phyloP scores from a whole-genome alignment of 1,140 invertebrate species.

The Lordiphosa collinella region DNA sequence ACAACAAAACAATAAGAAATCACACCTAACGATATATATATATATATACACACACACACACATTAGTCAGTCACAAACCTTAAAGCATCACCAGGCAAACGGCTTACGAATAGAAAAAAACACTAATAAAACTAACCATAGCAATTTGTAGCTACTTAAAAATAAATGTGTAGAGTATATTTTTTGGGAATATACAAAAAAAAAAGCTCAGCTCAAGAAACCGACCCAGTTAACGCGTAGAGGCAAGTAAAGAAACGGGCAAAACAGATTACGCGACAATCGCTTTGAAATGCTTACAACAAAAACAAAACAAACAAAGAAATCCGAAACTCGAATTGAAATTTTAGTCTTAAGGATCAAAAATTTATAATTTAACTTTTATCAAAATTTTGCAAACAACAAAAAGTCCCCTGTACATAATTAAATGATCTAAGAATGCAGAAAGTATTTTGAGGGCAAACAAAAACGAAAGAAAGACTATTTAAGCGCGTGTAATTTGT shows the following conservation, averaged over 20 bases:
- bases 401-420: constrained; percentile 50
- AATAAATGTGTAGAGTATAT: constrained; percentile 61
- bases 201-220: constrained; percentile 61
- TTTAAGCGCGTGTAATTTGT: constrained; percentile 67
- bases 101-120: constrained; percentile 46
- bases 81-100: constrained; percentile 44
- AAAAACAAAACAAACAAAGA: constrained; percentile 11
- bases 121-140: constrained; percentile 21
- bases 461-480: constrained; percentile 62
- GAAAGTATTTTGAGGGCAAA: constrained; percentile 59
- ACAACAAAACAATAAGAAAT: constrained; percentile 34
- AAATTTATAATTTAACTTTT: constrained; percentile 38
- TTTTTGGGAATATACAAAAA: constrained; percentile 65
- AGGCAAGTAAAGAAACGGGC: constrained; percentile 46
- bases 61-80: constrained; percentile 52
- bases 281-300: constrained; percentile 72
- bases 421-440: constrained; percentile 46
- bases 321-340: constrained; percentile 32
- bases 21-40: constrained; percentile 52
- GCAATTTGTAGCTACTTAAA: constrained; percentile 48
- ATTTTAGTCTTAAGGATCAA: constrained; percentile 48
- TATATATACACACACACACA: constrained; percentile 5
- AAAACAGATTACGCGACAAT: constrained; percentile 67
- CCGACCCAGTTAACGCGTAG: constrained; percentile 56
- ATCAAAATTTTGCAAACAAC: constrained; percentile 34